Evolutionary conservation across 2,113 vertebrate genomes (phyloP), one percentile per base, ranked within the genome.

Genomic region (Pterophyllum scalare): DNA sequence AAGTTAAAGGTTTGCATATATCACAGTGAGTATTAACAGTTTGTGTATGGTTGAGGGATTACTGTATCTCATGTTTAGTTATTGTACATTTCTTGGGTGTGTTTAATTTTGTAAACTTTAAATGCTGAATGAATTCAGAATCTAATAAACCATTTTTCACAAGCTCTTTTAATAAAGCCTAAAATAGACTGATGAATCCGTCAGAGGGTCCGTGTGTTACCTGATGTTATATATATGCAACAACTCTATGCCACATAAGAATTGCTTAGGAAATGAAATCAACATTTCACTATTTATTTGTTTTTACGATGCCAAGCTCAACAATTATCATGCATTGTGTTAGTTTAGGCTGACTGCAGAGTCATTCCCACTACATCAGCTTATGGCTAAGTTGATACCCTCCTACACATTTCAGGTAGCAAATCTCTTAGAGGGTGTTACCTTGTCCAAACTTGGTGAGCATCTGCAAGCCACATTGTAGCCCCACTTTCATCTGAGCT

Each of bases 101-200:
- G 24, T 62, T 70, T 54, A 0, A 46, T 84, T 88, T 79, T 86
- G 56, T 91, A 75, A 77, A 17, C 6, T 33, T 72, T 19, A 59
- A 10, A 75, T 78, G 7, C 74, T 38, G 7, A 33, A 38, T 35
- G 62, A 64, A 57, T 49, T 49, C 2, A 31, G 19, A 80, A 59
- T 85, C n/a, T 33, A 87, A 75, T 90, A 81, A 88, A 82, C 4
- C 7, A 10, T 85, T 88, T 85, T 77, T 65, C 12, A 70, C 14
- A 59, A 19, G n/a, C 9, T 6, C 2, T 88, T 74, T 77, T 40
- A 74, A 59, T 43, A 11, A 67, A 62, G 31, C 49, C 49, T 52
- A 15, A 78, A 59, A 60, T 5, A 11, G 7, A 70, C 15, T 13
- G 7, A 72, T 15, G 9, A 33, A 19, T 72, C 67, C 19, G n/a